Conservation (phyloP, 2,797 vertebrate genomes). For the Falco novaeseelandiae region DNA sequence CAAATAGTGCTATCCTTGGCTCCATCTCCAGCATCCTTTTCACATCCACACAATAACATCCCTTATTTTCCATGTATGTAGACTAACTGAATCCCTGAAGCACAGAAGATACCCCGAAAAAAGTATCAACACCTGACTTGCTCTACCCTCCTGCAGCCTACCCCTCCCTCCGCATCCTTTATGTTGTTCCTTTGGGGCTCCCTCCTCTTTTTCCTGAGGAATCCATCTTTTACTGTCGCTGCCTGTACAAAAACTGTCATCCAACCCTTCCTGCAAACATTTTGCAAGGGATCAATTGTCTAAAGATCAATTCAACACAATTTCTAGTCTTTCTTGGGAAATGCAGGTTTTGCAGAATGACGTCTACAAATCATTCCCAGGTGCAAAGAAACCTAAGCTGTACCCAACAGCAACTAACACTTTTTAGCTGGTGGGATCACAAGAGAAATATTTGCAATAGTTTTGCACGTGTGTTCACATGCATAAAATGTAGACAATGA, state of each 20-base stretch:
- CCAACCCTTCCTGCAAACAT: neutral
- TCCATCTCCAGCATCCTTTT: neutral
- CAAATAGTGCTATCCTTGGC: neutral
- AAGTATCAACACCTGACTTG: neutral
- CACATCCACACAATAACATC: neutral
- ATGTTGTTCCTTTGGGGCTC: neutral
- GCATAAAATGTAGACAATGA: neutral
- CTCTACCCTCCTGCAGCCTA: neutral
- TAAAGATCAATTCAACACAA: neutral
- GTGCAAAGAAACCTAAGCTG: neutral
- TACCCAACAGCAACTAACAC: neutral
- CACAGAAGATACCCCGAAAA: neutral
- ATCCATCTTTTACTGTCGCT: neutral
- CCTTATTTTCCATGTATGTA: neutral
- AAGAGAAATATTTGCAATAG: neutral
- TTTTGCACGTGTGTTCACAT: fast-evolving
- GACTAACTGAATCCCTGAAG: neutral
- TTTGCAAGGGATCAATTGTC: neutral
- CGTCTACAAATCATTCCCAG: neutral
- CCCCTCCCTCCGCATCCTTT: neutral
- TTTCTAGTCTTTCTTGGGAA: neutral
- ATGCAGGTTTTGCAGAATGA: neutral
- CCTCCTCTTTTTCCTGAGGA: neutral
- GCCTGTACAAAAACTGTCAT: neutral
- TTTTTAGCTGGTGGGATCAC: neutral